Conservation (phyloP, 2,113 vertebrate genomes). For the Lampris incognitus region DNA sequence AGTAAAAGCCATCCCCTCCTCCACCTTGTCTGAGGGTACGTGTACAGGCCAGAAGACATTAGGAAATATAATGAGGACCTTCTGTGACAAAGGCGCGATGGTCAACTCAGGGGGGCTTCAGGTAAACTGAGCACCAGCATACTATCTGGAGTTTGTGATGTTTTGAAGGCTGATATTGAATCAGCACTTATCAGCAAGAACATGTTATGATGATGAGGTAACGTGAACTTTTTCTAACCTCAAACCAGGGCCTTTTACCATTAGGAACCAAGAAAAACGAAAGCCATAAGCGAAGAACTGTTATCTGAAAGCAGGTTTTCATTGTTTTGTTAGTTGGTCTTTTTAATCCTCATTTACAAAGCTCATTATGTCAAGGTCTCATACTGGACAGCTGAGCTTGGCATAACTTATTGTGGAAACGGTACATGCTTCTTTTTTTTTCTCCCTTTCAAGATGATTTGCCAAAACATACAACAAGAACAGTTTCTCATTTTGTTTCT, state of each 20-base stretch:
- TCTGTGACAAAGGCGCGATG: conserved; percentile 10
- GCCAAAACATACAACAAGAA: conserved; percentile 38
- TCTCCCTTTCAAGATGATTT: conserved; percentile 34
- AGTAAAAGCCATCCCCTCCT: conserved; percentile 47
- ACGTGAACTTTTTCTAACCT: conserved; percentile 27
- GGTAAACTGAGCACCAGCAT: not conserved
- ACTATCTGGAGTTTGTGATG: conserved; percentile 5
- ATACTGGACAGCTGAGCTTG: conserved; percentile 31
- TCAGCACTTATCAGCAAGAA: conserved; percentile 11
- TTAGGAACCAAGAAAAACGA: conserved; percentile 46
- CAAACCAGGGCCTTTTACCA: conserved; percentile 29
- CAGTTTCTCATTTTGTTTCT: conserved; percentile 43
- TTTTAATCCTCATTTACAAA: conserved; percentile 43
- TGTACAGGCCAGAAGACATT: conserved; percentile 19
- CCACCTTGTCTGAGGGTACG: conserved; percentile 60
- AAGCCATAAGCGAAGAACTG: conserved; percentile 50
- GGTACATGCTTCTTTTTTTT: conserved; percentile 8
- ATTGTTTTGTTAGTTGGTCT: conserved; percentile 35
- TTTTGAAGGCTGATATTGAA: conserved; percentile 37
- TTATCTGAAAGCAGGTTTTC: conserved; percentile 66
- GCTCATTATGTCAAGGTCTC: conserved; percentile 34
- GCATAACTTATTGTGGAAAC: conserved; percentile 34
- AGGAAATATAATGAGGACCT: conserved; percentile 21
- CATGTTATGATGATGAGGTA: conserved; percentile 10
- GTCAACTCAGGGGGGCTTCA: conserved; percentile 33